Base-by-base conservation (phyloP, 1,140 invertebrate genomes). In the Drosophila busckii region DNA sequence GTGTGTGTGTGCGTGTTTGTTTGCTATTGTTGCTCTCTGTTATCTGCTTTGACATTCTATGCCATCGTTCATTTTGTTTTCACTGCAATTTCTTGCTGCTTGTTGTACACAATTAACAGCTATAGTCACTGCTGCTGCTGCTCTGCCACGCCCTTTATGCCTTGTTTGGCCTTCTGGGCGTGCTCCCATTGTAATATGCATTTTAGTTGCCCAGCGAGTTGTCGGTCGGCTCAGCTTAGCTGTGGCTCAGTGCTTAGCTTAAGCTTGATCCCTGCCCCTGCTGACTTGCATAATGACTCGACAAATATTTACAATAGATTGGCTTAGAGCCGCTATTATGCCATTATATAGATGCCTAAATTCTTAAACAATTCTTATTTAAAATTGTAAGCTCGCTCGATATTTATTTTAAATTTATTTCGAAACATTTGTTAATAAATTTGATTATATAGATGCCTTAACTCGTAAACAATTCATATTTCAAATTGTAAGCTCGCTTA, bases 51-150 rank as follows among this genome's bases (percentile, higher is more conserved):
- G 68, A 82, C 69, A 73, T 69, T 49, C 37, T 34, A 49, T 46
- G 66, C 52, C 73, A 80, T 61, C 70, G 63, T 65, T 60, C 75
- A 68, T 64, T 78, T 80, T 80, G 73, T 78, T 78, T 78, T 78
- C 71, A 55, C 73, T 80, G 69, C 73, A 80, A 80, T 80, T 82
- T 80, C 73, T 73, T 82, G 53, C n/a, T n/a, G n/a, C 53, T 80
- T 80, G 73, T 73, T 80, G 75, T 80, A 80, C 73, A 80, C 73
- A 82, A 80, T 80, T 80, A 80, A 65, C 68, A 80, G 73, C 54
- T 61, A 69, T 80, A 69, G 63, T 53, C 41, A 34, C 44, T 52
- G 19, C 16, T 20, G 12, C 32, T 6, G 6, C 35, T 52, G 48
- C 19, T 19, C 10, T 23, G n/a, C 34, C 10, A 44, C 29, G 44